Base-by-base conservation (phyloP, 2,113 vertebrate species). In the Pteropus alecto region DNA sequence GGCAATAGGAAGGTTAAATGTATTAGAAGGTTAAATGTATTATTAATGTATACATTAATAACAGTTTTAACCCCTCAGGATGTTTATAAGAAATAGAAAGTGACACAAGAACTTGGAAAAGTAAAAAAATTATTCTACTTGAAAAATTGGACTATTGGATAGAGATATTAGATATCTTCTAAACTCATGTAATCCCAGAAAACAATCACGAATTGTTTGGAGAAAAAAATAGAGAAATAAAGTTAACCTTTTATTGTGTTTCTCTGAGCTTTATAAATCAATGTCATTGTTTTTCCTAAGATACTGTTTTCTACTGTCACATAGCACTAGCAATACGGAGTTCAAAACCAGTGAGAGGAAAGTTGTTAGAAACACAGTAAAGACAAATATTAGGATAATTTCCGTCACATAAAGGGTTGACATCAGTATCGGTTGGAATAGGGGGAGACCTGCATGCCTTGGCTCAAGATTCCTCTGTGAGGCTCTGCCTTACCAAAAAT, bases 201-300 rank as follows among this genome's bases (percentile, higher is more conserved):
- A 93, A 68, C 14, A 90, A 35, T 79, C 2, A 11, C 88, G 56
- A 77, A 61, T 84, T 86, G 16, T 85, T 86, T 81, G 4, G 41
- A 70, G 48, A 60, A 60, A 67, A 26, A 68, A 46, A 33, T 16
- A 26, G 82, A 83, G 35, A 83, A 85, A 96, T 92, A 96, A 97
- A 95, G 88, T 71, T 81, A 93, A 65, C 9, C 10, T 78, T 93
- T 94, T 95, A 21, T 78, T 91, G 0, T 68, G 3, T 92, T 33
- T 94, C 35, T 26, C 0, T 96, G 84, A 68, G 24, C 54, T 94
- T 90, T 65, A 30, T 83, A 93, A 88, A 33, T 83, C 51, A 76
- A 19, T 79, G 15, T 94, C 65, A 92, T 87, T 79, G 90, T 41
- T 89, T 90, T 83, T 56, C 56, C 22, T 73, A 71, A 43, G 24